These are phyloP conservation scores for Stenolophus ochropezus DNA, from an alignment of 2,888 invertebrate species.

Conservation along the genomic window DNA sequence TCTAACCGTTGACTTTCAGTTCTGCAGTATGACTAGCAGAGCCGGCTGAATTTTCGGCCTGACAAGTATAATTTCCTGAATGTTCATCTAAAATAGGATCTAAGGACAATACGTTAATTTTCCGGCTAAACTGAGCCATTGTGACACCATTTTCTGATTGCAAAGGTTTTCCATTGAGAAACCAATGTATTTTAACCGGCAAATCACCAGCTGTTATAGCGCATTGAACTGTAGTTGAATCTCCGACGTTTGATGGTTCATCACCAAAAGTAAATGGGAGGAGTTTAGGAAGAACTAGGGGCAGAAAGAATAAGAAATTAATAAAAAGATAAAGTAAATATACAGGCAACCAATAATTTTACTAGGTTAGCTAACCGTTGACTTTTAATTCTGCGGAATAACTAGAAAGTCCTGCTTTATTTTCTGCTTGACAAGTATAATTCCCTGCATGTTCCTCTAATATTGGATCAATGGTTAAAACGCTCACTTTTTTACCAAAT, in stretches of 20 bases:
- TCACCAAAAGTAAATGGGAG: constrained; percentile 76
- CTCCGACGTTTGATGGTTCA: constrained; percentile 75
- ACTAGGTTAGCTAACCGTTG: constrained; percentile 73
- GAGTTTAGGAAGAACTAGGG: constrained; percentile 63
- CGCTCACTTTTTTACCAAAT: constrained; percentile 77
- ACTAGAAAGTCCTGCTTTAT: constrained; percentile 76
- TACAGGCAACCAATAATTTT: background rate
- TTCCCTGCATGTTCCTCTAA: constrained; percentile 78
- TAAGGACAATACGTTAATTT: constrained; percentile 78
- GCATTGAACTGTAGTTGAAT: constrained; percentile 78
- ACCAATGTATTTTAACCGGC: constrained; percentile 80
- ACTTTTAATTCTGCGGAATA: constrained; percentile 77
- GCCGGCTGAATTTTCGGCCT: constrained; percentile 78
- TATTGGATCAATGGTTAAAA: constrained; percentile 78
- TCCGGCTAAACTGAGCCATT: constrained; percentile 76
- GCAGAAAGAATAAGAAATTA: background rate
- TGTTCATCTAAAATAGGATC: constrained; percentile 78
- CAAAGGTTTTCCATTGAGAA: constrained; percentile 77
- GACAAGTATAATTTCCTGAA: constrained; percentile 79
- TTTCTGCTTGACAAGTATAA: constrained; percentile 78
- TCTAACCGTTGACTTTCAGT: constrained; percentile 79
- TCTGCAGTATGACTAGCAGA: constrained; percentile 75
- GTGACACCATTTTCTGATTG: constrained; percentile 70
- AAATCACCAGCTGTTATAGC: constrained; percentile 79
- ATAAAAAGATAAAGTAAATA: background rate